These are phyloP conservation scores for Apamea epomidion DNA, from an alignment of 2,888 invertebrate genomes.

Conservation along the genomic window DNA sequence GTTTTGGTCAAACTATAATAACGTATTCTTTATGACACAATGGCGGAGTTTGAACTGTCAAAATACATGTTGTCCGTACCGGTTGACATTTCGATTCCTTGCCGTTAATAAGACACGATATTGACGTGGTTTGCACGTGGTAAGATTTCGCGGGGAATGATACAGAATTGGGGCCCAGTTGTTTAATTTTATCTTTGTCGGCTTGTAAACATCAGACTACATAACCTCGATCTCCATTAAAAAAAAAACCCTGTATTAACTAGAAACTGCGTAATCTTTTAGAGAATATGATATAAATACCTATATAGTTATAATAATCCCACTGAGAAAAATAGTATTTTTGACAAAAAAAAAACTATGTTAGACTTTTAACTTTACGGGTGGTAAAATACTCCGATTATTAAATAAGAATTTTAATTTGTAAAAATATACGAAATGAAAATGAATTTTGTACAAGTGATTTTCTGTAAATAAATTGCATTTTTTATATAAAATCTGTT, in stretches of 20 bases:
- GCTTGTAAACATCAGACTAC: too few species aligned
- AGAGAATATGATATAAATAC: slow-evolving; percentile 16
- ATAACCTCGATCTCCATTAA: neutral
- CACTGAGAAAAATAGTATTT: slow-evolving; percentile 61
- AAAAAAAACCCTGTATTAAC: neutral
- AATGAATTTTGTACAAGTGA: slow-evolving; percentile 73
- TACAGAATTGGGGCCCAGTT: neutral
- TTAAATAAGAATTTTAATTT: slow-evolving; percentile 58
- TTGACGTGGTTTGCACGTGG: neutral
- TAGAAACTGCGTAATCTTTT: slow-evolving; percentile 28
- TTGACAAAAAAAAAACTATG: slow-evolving; percentile 32
- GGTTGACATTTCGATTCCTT: neutral
- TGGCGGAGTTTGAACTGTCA: neutral
- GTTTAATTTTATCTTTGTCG: too few species aligned
- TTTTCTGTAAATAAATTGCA: slow-evolving; percentile 76
- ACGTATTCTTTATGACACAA: neutral
- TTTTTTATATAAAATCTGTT: slow-evolving; percentile 67
- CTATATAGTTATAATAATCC: slow-evolving; percentile 32
- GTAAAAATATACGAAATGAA: slow-evolving; percentile 60
- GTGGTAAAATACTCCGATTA: slow-evolving; percentile 69
- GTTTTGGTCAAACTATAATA: too few species aligned
- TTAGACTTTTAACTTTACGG: slow-evolving; percentile 54
- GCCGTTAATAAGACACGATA: too few species aligned
- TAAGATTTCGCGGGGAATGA: neutral
- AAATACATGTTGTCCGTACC: neutral